phyloP scores from a whole-genome alignment of 2,888 invertebrate genomes.

The Phlogophora meticulosa region DNA sequence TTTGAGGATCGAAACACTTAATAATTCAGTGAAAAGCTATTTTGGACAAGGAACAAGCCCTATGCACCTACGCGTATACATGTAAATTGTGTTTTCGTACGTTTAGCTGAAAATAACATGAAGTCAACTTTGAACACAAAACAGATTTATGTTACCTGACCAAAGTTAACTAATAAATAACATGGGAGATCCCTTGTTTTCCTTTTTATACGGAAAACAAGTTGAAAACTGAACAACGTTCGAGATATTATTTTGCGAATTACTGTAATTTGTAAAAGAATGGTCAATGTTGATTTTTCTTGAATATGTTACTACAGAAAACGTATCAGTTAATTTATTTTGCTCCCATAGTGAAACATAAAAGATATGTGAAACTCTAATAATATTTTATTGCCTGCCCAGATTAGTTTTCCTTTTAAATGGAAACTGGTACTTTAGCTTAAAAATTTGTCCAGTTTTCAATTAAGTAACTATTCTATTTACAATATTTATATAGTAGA shows the following conservation, averaged over 20 bases:
- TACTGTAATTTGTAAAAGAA: background rate
- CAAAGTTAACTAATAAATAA: background rate
- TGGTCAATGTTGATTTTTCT: background rate
- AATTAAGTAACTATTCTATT: background rate
- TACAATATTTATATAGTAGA: constrained; percentile 18
- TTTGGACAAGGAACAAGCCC: background rate
- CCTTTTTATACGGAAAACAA: constrained; percentile 25
- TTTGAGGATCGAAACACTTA: background rate
- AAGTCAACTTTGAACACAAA: background rate
- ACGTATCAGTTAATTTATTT: background rate
- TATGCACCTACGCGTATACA: too few relatives aligned
- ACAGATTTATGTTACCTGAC: constrained; percentile 9
- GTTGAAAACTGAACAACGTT: background rate
- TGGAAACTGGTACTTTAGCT: background rate
- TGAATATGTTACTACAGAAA: background rate
- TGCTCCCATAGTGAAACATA: background rate
- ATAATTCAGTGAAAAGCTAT: background rate
- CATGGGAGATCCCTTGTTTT: background rate
- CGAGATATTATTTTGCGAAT: background rate
- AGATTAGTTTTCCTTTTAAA: background rate
- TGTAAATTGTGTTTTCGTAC: constrained; percentile 20
- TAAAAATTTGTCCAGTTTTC: background rate
- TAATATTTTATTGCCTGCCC: background rate
- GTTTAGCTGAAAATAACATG: constrained; percentile 2
- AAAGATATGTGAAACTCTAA: background rate